Base-by-base conservation (phyloP, 2,113 vertebrate species). In the Megaleporinus macrocephalus region DNA sequence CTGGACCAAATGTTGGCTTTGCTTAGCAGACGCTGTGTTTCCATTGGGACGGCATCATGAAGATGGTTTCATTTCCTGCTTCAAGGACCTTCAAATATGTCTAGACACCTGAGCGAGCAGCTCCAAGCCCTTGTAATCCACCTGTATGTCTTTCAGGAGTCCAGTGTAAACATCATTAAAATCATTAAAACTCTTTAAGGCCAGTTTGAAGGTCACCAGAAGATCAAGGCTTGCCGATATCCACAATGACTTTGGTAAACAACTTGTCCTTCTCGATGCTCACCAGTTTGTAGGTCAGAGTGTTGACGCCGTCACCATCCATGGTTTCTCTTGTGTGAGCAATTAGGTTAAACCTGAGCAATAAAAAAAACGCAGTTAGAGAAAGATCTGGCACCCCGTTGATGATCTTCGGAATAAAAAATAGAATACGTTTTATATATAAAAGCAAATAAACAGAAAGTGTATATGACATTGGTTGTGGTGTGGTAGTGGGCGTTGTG, bases 241-340 rank as follows among this genome's bases (percentile, higher is more conserved):
- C 95, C 91, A 96, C 96, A 81, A 91, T 94, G 87, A 96, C 94
- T 89, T 94, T 91, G 83, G 95, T 96, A 87, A 94, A 96, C 24
- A 96, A 91, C 0, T 88, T 89, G 74, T 91, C 89, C 87, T 91
- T 95, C 53, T 95, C 86, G 80, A 85, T 76, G 63, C 88, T 85
- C 85, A 95, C 41, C 49, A 96, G 94, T 24, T 88, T 79, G 86
- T 96, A 96, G 1, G 78, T 88, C 3, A 96, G 92, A 0, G 93
- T 89, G 74, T 95, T 95, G 89, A 96, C 88, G 29, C 96, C 95
- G 0, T 96, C 95, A 6, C 72, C 91, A 18, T 88, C 88, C 95
- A 96, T 96, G 20, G 94, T 96, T 68, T 93, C 89, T 59, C 90
- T 91, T 9, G 95, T 96, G 80, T 92, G 93, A 79, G 92, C 83